Conservation (phyloP, 2,113 vertebrate species). For the Phrynosoma platyrhinos region DNA sequence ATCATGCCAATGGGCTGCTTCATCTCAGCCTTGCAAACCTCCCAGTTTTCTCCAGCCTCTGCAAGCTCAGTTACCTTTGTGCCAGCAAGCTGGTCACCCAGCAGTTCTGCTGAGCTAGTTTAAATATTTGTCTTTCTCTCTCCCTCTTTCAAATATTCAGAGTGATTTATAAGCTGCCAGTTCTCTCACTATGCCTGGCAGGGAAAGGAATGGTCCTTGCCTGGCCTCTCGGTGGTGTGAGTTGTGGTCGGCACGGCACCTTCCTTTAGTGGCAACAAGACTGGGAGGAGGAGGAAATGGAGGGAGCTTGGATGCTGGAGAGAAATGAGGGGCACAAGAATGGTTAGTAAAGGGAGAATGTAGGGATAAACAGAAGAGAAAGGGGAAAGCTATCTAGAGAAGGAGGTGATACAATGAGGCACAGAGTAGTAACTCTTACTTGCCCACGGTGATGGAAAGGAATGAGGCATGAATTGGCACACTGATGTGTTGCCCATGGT, state of each 20-base stretch:
- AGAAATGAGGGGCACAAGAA: not conserved
- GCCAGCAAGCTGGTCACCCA: not conserved
- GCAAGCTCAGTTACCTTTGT: no score
- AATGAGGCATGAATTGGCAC: not conserved
- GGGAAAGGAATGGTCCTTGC: not conserved
- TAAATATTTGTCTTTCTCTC: not conserved
- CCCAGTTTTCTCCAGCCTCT: no score
- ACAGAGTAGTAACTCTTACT: not conserved
- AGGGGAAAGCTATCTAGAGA: not conserved
- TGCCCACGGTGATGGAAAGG: not conserved
- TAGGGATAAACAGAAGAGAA: not conserved
- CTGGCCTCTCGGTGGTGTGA: not conserved
- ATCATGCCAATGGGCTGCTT: no score
- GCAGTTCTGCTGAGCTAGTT: not conserved
- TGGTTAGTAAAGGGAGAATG: not conserved
- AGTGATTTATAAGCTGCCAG: not conserved
- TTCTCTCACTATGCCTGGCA: not conserved
- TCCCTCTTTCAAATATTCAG: not conserved
- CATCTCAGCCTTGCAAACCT: no score
- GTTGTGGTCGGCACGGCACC: not conserved
- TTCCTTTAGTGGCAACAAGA: not conserved
- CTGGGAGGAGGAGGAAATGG: not conserved
- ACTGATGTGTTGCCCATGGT: no score
- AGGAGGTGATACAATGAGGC: not conserved
- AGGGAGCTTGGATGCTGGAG: no score